Evolutionary conservation across 2,797 vertebrate genomes (phyloP).

Genomic region (Lophura swinhoii): DNA sequence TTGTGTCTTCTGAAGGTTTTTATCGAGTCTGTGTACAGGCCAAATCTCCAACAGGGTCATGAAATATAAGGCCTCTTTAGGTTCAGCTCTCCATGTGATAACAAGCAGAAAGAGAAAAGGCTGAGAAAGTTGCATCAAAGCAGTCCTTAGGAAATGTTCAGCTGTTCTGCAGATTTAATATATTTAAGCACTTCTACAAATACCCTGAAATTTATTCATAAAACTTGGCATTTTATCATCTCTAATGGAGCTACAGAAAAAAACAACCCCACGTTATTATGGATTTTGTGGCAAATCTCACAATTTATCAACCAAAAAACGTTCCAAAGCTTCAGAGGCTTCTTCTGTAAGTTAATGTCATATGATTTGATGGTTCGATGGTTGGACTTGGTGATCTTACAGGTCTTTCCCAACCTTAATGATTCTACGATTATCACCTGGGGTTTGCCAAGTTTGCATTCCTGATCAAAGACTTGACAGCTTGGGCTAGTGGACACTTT

Average conservation of each 20-base stretch:
- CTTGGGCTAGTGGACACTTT: constrained; percentile 11
- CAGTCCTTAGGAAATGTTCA: background rate
- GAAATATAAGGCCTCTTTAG: background rate
- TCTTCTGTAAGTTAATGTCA: background rate
- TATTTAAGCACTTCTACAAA: constrained; percentile 38
- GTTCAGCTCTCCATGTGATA: background rate
- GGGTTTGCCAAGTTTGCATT: constrained; percentile 3
- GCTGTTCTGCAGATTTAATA: background rate
- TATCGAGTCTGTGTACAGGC: background rate
- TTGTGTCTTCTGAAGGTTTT: background rate
- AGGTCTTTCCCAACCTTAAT: too few species aligned
- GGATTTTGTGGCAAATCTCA: constrained; percentile 45
- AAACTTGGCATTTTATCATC: constrained; percentile 34
- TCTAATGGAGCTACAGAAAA: background rate
- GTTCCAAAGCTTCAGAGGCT: constrained; percentile 23
- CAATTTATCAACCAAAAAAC: constrained; percentile 47
- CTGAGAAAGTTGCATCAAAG: background rate
- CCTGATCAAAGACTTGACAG: constrained; percentile 16
- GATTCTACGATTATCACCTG: background rate
- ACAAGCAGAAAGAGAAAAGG: background rate
- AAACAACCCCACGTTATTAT: constrained; percentile 26
- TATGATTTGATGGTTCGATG: too few species aligned
- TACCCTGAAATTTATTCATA: constrained; percentile 34
- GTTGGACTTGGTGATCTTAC: too few species aligned
- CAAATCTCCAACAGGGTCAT: background rate